Conservation (phyloP, 1,140 invertebrate species). For the Coboldia fuscipes region DNA sequence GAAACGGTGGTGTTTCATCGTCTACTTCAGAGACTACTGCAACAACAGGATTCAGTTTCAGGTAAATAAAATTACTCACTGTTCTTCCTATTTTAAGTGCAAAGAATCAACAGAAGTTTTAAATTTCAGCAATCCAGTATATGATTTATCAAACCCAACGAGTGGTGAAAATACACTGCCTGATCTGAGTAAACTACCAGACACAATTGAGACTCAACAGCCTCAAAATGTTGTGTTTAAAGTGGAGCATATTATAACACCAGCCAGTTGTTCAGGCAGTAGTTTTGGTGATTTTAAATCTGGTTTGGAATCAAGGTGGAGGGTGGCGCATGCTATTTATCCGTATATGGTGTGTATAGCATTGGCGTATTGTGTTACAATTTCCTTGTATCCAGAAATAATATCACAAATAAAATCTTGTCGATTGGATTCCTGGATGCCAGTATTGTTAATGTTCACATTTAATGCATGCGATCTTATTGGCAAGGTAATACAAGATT, state of each 20-base stretch:
- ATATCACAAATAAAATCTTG: conserved; percentile 72
- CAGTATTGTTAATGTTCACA: conserved; percentile 68
- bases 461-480: conserved; percentile 73
- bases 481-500: conserved; percentile 39
- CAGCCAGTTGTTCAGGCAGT: conserved; percentile 24
- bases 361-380: conserved; percentile 67
- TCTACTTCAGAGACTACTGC: conserved; percentile 4
- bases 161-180: conserved; percentile 23
- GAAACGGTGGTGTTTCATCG: not conserved
- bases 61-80: conserved; percentile 7
- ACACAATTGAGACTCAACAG: conserved; percentile 17
- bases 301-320: conserved; percentile 44
- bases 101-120: conserved; percentile 30
- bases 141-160: conserved; percentile 41
- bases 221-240: conserved; percentile 34
- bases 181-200: conserved; percentile 16
- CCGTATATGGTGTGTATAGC: conserved; percentile 76
- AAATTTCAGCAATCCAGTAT: conserved; percentile 60
- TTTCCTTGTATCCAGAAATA: conserved; percentile 75
- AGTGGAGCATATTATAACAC: conserved; percentile 56
- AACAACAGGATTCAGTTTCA: conserved; percentile 14
- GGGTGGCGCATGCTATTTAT: conserved; percentile 60
- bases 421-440: conserved; percentile 68
- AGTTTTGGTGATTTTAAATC: conserved; percentile 21
- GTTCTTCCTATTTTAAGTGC: conserved; percentile 7